These are phyloP conservation scores for Rhagoletis zephyria DNA, from an alignment of 1,140 invertebrate species.

Conservation along the genomic window DNA sequence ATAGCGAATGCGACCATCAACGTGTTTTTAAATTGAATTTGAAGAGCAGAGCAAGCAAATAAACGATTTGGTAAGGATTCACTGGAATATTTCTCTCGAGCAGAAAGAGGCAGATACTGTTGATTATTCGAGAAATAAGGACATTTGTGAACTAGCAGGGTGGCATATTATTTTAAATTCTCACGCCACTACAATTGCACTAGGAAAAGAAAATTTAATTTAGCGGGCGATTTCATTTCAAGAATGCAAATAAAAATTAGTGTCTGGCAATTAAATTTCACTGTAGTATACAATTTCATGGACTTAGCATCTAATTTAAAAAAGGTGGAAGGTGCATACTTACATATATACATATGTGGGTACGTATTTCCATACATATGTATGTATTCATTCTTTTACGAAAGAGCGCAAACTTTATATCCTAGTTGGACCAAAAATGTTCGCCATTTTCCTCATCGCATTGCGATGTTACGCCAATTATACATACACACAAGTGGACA, in stretches of 20 bases:
- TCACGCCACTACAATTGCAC: not conserved
- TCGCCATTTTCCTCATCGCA: too few relatives aligned
- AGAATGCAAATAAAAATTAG: not conserved
- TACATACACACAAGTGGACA: too few relatives aligned
- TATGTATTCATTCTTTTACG: too few relatives aligned
- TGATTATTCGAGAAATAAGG: not conserved
- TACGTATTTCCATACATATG: too few relatives aligned
- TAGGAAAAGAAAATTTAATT: conserved; percentile 30
- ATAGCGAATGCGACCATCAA: conserved; percentile 19
- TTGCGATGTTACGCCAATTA: too few relatives aligned
- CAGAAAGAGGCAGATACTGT: not conserved
- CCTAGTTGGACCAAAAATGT: too few relatives aligned
- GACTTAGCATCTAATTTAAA: too few relatives aligned
- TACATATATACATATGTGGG: too few relatives aligned
- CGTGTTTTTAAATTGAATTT: conserved; percentile 45
- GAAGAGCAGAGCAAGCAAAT: not conserved
- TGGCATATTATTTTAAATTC: not conserved
- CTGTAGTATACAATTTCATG: too few relatives aligned
- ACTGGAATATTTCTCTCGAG: not conserved
- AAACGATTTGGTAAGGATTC: not conserved
- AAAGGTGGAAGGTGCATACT: too few relatives aligned
- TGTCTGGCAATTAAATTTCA: not conserved
- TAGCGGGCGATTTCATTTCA: not conserved
- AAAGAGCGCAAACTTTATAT: too few relatives aligned
- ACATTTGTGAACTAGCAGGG: not conserved